Conservation (phyloP, 2,113 vertebrate species). For the Ptyas mucosa region DNA sequence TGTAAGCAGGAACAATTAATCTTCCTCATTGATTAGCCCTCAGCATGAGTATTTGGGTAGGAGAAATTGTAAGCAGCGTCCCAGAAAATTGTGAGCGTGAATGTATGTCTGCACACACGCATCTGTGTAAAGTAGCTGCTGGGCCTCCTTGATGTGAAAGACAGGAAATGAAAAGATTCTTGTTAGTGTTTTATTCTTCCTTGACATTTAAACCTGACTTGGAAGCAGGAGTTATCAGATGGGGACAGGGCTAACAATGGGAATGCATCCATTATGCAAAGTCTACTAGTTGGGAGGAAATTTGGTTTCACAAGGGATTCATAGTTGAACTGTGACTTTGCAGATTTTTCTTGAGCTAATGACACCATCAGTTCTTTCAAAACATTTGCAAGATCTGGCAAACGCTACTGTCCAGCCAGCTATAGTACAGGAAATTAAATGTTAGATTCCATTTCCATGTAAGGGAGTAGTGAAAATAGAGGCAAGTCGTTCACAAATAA, state of each 20-base stretch:
- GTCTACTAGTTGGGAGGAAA: not conserved
- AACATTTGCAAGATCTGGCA: slow-evolving; percentile 52
- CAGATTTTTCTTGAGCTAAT: slow-evolving; percentile 55
- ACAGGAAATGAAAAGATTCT: slow-evolving; percentile 1
- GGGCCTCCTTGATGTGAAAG: not conserved
- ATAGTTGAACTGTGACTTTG: slow-evolving; percentile 49
- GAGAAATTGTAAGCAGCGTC: not conserved
- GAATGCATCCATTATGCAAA: not conserved
- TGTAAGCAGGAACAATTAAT: not conserved
- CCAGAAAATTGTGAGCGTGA: not conserved
- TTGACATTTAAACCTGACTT: not conserved
- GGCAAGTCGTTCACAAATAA: slow-evolving; percentile 29
- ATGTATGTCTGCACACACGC: not conserved
- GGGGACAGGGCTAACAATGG: not conserved
- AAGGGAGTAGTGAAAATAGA: slow-evolving; percentile 30
- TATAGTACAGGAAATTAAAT: slow-evolving; percentile 57
- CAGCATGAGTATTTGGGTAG: not conserved
- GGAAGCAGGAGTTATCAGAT: not conserved
- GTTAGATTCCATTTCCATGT: slow-evolving; percentile 48
- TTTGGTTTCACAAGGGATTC: slow-evolving; percentile 30
- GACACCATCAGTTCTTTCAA: slow-evolving; percentile 34
- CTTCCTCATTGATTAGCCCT: not conserved
- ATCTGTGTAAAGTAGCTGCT: not conserved
- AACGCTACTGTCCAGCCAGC: slow-evolving; percentile 38
- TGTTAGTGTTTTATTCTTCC: not conserved